phyloP scores from a whole-genome alignment of 2,797 vertebrate species.

The Schizothorax lantsangensis region DNA sequence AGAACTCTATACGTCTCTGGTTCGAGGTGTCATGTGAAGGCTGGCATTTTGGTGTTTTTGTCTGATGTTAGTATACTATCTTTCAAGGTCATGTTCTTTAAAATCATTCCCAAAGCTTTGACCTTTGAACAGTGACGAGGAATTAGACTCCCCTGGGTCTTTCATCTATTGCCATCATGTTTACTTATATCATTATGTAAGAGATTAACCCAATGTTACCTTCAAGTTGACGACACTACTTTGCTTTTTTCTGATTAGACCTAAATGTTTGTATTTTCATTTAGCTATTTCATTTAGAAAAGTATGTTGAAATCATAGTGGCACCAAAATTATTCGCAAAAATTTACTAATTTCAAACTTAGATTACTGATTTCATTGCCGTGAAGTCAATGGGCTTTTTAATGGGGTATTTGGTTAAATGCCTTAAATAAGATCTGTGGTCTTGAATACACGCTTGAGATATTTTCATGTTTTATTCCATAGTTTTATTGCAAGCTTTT shows the following conservation, averaged over 20 bases:
- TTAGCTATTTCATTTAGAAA: neutral
- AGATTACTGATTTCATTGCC: too few relatives aligned
- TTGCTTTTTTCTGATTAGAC: neutral
- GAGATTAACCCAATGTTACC: neutral
- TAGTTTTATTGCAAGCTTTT: neutral
- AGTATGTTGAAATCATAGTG: neutral
- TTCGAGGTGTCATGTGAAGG: conserved; percentile 10
- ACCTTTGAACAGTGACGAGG: conserved; percentile 2
- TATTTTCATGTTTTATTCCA: neutral
- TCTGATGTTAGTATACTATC: conserved; percentile 28
- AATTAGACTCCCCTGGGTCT: neutral
- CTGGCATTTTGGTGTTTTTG: conserved; percentile 7
- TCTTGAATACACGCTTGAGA: neutral
- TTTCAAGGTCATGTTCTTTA: conserved; percentile 19
- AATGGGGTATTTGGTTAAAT: neutral
- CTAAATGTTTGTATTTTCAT: neutral
- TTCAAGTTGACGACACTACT: neutral
- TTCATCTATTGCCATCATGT: conserved; percentile 5
- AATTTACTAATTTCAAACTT: neutral
- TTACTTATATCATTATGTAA: conserved; percentile 14
- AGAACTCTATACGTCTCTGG: neutral
- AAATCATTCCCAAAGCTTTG: neutral
- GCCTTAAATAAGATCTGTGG: neutral
- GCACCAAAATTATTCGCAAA: neutral
- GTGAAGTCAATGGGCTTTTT: too few relatives aligned